A percentile compares a stretch with the other conserved stretches of the same genome.
Evolutionary conservation across 2,797 vertebrate species (phyloP).

Genomic region (Carapus acus): DNA sequence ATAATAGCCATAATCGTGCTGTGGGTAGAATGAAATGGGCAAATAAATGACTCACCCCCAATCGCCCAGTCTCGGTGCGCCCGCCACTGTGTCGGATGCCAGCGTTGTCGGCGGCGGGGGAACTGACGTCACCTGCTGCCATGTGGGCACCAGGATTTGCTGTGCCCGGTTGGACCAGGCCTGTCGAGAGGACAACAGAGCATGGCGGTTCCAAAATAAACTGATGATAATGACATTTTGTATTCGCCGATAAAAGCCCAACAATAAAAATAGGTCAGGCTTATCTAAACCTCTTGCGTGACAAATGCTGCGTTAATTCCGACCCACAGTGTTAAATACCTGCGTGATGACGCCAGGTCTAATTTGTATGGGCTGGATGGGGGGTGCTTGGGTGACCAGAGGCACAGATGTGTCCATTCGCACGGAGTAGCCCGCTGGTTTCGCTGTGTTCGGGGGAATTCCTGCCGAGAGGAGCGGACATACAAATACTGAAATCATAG

Average conservation of each 20-base stretch:
- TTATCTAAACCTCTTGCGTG: neutral
- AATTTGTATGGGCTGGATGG: conserved; percentile 91
- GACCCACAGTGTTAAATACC: too few species aligned
- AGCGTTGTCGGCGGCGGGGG: conserved; percentile 80
- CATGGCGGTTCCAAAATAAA: neutral
- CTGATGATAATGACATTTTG: neutral
- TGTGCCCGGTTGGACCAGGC: conserved; percentile 90
- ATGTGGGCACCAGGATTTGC: conserved; percentile 91
- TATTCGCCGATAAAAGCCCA: neutral
- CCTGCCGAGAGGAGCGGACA: conserved; percentile 61
- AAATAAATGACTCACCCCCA: conserved; percentile 83
- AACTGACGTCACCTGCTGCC: conserved; percentile 89
- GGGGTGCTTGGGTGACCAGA: conserved; percentile 87
- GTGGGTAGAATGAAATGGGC: conserved; percentile 7
- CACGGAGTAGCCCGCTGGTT: conserved; percentile 85
- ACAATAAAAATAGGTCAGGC: neutral
- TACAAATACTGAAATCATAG: neutral
- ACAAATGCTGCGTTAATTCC: conserved; percentile 3
- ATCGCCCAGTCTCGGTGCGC: conserved; percentile 90
- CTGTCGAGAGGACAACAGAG: conserved; percentile 59
- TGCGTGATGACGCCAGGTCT: conserved; percentile 92
- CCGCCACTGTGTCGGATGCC: conserved; percentile 86
- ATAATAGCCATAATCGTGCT: conserved; percentile 2
- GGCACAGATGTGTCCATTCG: conserved; percentile 90
- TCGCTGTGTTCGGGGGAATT: conserved; percentile 84